phyloP scores from a whole-genome alignment of 2,797 vertebrate genomes.

The Pangasius mekongensis region DNA sequence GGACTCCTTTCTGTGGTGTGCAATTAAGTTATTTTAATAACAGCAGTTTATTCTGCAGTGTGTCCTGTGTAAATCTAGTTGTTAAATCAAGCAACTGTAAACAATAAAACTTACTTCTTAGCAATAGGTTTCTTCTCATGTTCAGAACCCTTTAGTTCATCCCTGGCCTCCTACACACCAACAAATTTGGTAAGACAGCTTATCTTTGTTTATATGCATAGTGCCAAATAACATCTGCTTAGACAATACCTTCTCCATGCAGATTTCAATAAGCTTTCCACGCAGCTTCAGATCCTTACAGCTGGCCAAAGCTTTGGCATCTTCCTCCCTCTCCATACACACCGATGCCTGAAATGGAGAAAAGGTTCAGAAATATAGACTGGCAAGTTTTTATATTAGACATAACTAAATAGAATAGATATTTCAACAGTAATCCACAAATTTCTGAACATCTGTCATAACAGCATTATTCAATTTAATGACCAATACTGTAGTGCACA shows the following conservation, averaged over 20 bases:
- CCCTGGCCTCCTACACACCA: slow-evolving; percentile 34
- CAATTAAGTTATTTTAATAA: not conserved
- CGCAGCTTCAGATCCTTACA: slow-evolving; percentile 68
- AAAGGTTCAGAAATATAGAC: not conserved
- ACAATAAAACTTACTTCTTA: slow-evolving; percentile 53
- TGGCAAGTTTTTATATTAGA: not conserved
- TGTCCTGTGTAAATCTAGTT: not conserved
- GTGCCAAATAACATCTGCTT: not conserved
- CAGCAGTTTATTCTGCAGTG: not conserved
- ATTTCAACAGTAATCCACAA: not conserved
- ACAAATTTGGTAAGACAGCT: not conserved
- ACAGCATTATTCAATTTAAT: not conserved
- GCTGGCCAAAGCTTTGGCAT: slow-evolving; percentile 76
- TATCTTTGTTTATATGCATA: not conserved
- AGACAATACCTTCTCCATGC: slow-evolving; percentile 59
- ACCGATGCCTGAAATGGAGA: slow-evolving; percentile 76
- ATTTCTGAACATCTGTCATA: not conserved
- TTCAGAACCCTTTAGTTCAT: not conserved
- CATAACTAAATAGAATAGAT: not conserved
- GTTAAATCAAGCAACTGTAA: not conserved
- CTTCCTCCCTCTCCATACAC: slow-evolving; percentile 82
- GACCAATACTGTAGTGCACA: not conserved
- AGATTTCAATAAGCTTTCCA: slow-evolving; percentile 70
- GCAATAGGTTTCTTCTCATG: slow-evolving; percentile 32
- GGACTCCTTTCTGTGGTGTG: slow-evolving; percentile 38